Evolutionary conservation across 2,888 invertebrate species (phyloP).

Genomic region (Theodoxus fluviatilis): DNA sequence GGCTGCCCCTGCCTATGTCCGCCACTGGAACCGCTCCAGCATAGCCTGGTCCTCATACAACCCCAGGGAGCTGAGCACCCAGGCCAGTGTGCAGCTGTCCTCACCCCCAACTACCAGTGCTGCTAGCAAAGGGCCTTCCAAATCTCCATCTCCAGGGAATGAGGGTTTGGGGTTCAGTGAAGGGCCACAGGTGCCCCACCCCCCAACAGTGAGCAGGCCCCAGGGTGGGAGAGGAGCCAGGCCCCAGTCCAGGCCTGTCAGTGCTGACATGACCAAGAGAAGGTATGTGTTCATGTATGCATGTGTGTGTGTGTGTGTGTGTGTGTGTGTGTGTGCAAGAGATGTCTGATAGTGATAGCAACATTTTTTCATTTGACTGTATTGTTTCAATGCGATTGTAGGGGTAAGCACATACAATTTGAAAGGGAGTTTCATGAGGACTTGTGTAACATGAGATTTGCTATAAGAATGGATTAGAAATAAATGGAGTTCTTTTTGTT

Average conservation of each 20-base stretch:
- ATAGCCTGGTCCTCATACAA: slow-evolving; percentile 53
- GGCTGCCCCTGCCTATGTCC: slow-evolving; percentile 39
- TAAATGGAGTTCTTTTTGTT: too few relatives aligned
- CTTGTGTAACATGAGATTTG: too few relatives aligned
- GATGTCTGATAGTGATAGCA: too few relatives aligned
- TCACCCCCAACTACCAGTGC: not conserved
- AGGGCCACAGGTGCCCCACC: slow-evolving; percentile 27
- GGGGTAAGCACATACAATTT: too few relatives aligned
- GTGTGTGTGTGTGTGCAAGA: too few relatives aligned
- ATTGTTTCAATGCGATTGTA: too few relatives aligned
- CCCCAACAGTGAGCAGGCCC: not conserved
- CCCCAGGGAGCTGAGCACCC: slow-evolving; percentile 49
- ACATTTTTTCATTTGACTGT: too few relatives aligned
- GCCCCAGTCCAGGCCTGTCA: not conserved
- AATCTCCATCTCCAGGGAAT: slow-evolving; percentile 5
- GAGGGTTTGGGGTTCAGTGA: not conserved
- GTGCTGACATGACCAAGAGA: too few relatives aligned
- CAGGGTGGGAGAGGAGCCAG: not conserved
- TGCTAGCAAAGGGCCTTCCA: not conserved
- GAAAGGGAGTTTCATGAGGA: too few relatives aligned
- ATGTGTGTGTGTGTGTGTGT: too few relatives aligned
- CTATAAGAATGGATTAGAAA: too few relatives aligned
- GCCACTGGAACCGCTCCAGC: slow-evolving; percentile 55
- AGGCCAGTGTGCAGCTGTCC: slow-evolving; percentile 36
- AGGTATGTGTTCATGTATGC: too few relatives aligned